Base-by-base conservation (phyloP, 2,113 vertebrate species). In the Asarcornis scutulata region DNA sequence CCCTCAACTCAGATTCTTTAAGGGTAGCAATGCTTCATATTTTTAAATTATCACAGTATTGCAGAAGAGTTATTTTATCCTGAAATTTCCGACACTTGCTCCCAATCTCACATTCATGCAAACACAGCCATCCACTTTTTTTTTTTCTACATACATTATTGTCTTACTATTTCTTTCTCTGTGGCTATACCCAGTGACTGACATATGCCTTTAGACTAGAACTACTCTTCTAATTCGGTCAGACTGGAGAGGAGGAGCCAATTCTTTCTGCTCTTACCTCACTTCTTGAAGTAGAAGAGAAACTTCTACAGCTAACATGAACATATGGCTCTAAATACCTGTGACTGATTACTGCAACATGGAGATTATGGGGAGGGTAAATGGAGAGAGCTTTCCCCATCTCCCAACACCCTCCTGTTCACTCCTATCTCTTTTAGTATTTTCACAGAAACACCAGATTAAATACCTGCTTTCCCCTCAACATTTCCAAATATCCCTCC, bases 121-220 rank as follows among this genome's bases (percentile, higher is more conserved):
- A 71, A 58, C 8, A 44, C 1, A 0, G 21, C 75, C 9, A 17
- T 82, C 36, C 1, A 1, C 27, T 58, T n/a, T 36, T 26, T 38
- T 38, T 36, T 26, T 38, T 38, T 74, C n/a, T 81, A 32, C 17
- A 26, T 27, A 29, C 4, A 17, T 62, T 67, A 25, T 3, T 83
- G 29, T 32, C 84, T 84, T 66, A 50, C 5, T 1, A 0, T 46
- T 85, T 87, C 66, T n/a, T 40, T 40, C 38, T 58, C 32, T 83
- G 0, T 31, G 75, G 27, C 42, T 76, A 8, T n/a, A 17, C 4
- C 5, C 1, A 72, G 3, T 44, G 17, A 60, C 14, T 34, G 48
- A 42, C 13, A 36, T 1, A 58, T 3, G 15, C 44, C n/a, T 84
- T 87, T 38, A 87, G 55, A 66, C 4, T 14, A 67, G 13, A 77